A percentile compares a stretch with the other conserved stretches of the same genome.
Conservation (phyloP, 2,113 vertebrate genomes). For the Montifringilla adamsi region DNA sequence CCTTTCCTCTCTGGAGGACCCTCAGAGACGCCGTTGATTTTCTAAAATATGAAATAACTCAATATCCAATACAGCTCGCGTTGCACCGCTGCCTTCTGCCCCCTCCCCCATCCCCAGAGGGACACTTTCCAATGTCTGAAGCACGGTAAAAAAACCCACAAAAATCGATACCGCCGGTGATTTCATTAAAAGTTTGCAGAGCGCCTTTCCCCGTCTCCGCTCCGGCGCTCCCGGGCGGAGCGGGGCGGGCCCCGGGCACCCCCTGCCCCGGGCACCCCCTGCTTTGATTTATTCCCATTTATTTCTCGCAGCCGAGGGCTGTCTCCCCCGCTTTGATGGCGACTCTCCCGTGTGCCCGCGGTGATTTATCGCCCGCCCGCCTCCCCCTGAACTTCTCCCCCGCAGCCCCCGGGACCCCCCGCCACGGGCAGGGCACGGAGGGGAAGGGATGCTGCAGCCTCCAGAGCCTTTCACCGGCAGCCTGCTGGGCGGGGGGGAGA, state of each 20-base stretch:
- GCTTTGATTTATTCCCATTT: constrained; percentile 1
- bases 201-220: not conserved
- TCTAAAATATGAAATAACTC: constrained; percentile 2
- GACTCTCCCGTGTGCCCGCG: not conserved
- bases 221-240: not conserved
- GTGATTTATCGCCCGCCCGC: not conserved
- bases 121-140: not conserved
- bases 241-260: not conserved
- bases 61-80: not conserved
- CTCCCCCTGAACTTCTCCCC: not conserved
- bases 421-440: not conserved
- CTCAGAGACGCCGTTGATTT: not conserved
- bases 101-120: not conserved
- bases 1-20: not conserved
- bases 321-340: not conserved
- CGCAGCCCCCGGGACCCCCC: not conserved
- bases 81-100: not conserved
- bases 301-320: not conserved
- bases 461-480: not conserved
- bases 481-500: not conserved
- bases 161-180: not conserved
- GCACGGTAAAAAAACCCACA: not conserved
- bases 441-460: not conserved
- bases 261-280: not conserved
- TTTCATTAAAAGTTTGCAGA: not conserved